A percentile compares a stretch with the other conserved stretches of the same genome.
Evolutionary conservation across 2,797 vertebrate genomes (phyloP).

Genomic region (Clangula hyemalis): DNA sequence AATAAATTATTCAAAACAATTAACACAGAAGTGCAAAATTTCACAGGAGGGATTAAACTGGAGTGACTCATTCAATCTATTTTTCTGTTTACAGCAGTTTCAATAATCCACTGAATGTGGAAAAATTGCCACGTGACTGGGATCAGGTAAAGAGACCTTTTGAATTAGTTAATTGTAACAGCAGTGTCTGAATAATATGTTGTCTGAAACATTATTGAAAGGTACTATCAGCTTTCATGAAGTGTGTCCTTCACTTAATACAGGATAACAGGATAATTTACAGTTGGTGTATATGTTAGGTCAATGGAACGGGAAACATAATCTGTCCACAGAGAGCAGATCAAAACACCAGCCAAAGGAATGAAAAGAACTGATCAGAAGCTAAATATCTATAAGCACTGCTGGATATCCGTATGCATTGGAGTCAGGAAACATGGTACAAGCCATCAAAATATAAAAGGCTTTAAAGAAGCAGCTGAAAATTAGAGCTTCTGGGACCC

Average conservation of each 20-base stretch:
- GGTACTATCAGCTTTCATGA: not conserved
- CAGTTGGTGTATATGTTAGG: not conserved
- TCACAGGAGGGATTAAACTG: conserved; percentile 22
- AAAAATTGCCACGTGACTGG: not conserved
- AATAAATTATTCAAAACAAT: conserved; percentile 42
- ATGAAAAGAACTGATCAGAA: not conserved
- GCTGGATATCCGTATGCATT: not conserved
- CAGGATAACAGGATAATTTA: not conserved
- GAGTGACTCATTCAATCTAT: conserved; percentile 11
- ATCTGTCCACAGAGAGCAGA: not conserved
- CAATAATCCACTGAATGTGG: not conserved
- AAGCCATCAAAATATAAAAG: not conserved
- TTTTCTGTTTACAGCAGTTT: conserved; percentile 23
- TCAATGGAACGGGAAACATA: not conserved
- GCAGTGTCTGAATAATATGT: not conserved
- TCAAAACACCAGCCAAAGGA: not conserved
- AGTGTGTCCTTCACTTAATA: not conserved
- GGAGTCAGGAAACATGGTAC: not conserved
- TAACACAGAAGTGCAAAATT: not conserved
- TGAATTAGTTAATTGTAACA: not conserved
- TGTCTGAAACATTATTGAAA: not conserved
- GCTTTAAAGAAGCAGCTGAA: not conserved
- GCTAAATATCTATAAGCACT: not conserved
- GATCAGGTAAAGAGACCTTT: not conserved
- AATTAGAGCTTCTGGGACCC: not conserved